Evolutionary conservation across 2,888 invertebrate species (phyloP).

Genomic region (Myopa tessellatipennis): DNA sequence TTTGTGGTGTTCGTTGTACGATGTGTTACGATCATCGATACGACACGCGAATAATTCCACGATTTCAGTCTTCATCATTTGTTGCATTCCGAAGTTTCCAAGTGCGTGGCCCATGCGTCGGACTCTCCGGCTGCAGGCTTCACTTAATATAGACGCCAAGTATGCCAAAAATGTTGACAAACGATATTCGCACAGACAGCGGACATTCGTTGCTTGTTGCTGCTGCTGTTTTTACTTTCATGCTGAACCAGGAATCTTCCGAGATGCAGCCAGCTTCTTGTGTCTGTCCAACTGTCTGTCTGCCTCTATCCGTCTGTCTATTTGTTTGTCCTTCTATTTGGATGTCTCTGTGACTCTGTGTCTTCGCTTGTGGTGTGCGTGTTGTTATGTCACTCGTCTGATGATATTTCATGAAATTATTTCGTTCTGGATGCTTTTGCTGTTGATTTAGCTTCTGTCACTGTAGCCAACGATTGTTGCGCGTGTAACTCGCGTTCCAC

Average conservation of each 20-base stretch:
- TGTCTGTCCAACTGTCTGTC: neutral
- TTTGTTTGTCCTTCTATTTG: neutral
- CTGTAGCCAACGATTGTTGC: constrained; percentile 43
- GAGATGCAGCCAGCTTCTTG: neutral
- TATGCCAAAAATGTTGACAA: constrained; percentile 66
- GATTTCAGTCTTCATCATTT: constrained; percentile 66
- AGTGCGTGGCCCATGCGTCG: constrained; percentile 6
- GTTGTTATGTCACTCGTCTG: constrained; percentile 13
- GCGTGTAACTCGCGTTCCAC: constrained; percentile 52
- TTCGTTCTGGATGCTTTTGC: constrained; percentile 15
- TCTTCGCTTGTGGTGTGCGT: constrained; percentile 24
- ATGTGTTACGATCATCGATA: constrained; percentile 50
- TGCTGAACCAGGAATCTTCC: neutral
- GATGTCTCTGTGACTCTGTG: neutral
- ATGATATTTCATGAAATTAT: constrained; percentile 17
- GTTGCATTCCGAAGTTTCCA: constrained; percentile 66
- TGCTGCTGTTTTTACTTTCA: constrained; percentile 9
- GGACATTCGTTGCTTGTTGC: constrained; percentile 4
- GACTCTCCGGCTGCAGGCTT: constrained; percentile 40
- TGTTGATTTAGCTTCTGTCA: constrained; percentile 29
- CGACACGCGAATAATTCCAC: constrained; percentile 67
- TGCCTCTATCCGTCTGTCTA: constrained; percentile 3
- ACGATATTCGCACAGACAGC: constrained; percentile 55
- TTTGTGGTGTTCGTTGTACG: neutral
- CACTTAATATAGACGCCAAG: constrained; percentile 68